A percentile compares a stretch with the other conserved stretches of the same genome.
Evolutionary conservation across 2,797 vertebrate genomes (phyloP).

Genomic region (Ceryle rudis): DNA sequence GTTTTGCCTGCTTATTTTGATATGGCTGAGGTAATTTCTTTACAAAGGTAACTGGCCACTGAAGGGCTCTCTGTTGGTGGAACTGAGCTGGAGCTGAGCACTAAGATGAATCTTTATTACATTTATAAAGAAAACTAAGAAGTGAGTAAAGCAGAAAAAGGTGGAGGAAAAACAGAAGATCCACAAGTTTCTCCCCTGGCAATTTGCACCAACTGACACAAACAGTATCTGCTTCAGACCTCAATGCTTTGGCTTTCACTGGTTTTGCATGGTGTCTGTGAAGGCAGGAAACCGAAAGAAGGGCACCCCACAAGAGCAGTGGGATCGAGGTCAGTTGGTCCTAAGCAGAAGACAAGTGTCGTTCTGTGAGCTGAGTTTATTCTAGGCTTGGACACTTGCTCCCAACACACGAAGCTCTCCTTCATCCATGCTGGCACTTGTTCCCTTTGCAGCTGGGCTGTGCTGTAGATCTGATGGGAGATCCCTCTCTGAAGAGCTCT

Average conservation of each 20-base stretch:
- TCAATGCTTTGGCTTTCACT: neutral
- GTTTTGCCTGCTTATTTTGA: neutral
- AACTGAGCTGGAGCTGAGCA: neutral
- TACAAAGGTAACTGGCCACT: neutral
- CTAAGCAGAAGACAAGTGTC: neutral
- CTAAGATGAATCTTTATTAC: neutral
- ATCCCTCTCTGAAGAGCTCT: neutral
- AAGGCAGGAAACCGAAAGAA: neutral
- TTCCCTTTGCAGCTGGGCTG: neutral
- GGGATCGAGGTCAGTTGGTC: neutral
- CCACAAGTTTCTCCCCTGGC: neutral
- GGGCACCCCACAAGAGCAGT: neutral
- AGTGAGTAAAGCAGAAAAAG: neutral
- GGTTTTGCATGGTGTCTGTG: neutral
- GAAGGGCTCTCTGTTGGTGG: neutral
- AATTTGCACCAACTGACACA: neutral
- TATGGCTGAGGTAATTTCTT: neutral
- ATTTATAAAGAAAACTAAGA: neutral
- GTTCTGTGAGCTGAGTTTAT: neutral
- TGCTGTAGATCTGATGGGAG: too few species aligned
- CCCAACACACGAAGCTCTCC: neutral
- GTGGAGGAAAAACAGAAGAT: neutral
- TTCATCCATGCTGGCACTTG: fast-evolving
- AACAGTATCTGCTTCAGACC: neutral
- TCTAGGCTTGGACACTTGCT: fast-evolving